phyloP scores from a whole-genome alignment of 2,888 invertebrate genomes.

The Camponotus fellah region DNA sequence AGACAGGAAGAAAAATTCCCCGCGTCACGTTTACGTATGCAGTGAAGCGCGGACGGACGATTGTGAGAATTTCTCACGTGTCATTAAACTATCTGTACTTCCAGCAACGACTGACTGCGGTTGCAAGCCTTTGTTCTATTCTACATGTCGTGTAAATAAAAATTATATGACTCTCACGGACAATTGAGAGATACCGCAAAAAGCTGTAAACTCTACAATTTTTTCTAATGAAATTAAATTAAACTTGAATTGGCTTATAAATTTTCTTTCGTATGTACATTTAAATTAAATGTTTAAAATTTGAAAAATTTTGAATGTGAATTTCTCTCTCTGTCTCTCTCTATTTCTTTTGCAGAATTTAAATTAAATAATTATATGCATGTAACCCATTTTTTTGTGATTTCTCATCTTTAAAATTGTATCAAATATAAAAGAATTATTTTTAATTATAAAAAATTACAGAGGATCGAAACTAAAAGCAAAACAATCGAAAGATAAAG shows the following conservation, averaged over 20 bases:
- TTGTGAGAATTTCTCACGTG: constrained; percentile 70
- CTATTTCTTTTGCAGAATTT: neutral
- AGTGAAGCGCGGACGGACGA: constrained; percentile 31
- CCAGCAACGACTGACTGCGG: neutral
- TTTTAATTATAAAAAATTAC: neutral
- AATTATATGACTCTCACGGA: neutral
- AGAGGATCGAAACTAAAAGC: neutral
- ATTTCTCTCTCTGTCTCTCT: neutral
- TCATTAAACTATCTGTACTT: constrained; percentile 62
- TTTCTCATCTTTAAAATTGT: neutral
- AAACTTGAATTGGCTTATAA: neutral
- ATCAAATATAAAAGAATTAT: neutral
- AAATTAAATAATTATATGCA: neutral
- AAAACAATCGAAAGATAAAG: neutral
- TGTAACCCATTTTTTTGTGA: neutral
- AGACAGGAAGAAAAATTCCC: constrained; percentile 60
- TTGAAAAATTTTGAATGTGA: neutral
- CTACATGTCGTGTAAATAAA: neutral
- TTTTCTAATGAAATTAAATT: neutral
- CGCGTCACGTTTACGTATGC: constrained; percentile 32
- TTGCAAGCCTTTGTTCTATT: constrained; percentile 38
- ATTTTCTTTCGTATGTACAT: neutral
- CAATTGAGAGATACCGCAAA: neutral
- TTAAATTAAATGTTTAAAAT: neutral
- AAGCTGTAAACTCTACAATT: neutral